A percentile compares a stretch with the other conserved stretches of the same genome.
Conservation (phyloP, 2,113 vertebrate species). For the Scopus umbretta region DNA sequence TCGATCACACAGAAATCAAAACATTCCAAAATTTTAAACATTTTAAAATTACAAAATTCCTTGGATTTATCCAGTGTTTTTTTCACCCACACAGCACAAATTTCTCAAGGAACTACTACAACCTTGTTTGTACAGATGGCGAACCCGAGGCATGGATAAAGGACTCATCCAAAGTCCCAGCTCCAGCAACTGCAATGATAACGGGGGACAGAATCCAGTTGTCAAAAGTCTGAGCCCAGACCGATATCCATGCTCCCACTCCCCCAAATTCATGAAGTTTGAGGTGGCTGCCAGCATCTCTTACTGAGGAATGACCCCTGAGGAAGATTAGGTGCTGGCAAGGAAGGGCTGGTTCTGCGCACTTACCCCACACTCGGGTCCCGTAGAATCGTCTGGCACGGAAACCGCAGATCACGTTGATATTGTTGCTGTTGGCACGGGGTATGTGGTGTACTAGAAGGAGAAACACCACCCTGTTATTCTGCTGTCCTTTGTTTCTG, state of each 20-base stretch:
- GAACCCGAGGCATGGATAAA: neutral
- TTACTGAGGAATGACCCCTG: neutral
- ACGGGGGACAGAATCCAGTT: neutral
- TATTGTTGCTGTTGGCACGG: neutral
- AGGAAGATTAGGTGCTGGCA: neutral
- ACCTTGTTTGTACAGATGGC: neutral
- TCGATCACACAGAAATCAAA: neutral
- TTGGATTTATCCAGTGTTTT: neutral
- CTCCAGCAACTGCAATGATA: neutral
- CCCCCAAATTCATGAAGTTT: neutral
- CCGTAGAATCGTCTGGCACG: neutral
- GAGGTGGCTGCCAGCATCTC: neutral
- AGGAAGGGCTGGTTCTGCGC: neutral
- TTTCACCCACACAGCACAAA: neutral
- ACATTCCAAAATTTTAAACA: neutral
- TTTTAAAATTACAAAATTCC: neutral
- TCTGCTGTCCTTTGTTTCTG: neutral
- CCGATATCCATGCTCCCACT: neutral
- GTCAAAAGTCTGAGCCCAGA: neutral
- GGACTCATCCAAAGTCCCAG: neutral
- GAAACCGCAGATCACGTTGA: neutral
- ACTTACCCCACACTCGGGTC: neutral
- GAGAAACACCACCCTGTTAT: constrained; percentile 19
- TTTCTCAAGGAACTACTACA: neutral
- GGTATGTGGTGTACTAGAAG: neutral